Conservation (phyloP, 2,888 invertebrate genomes). For the Julus scandinavius region DNA sequence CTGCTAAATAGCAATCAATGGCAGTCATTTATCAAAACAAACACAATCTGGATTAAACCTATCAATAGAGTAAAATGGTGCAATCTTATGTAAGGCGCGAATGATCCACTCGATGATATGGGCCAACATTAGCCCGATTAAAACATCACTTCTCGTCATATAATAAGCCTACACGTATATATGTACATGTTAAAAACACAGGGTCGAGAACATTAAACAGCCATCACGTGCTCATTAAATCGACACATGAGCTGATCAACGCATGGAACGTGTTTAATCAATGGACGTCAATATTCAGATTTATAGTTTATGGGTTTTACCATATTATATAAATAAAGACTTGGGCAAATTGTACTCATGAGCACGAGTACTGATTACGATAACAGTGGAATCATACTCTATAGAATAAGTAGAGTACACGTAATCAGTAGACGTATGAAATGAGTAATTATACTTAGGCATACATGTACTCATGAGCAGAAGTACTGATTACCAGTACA, state of each 20-base stretch:
- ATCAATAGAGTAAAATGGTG: background rate
- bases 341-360: too few species aligned
- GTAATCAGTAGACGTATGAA: too few species aligned
- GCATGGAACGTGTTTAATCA: background rate
- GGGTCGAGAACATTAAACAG: background rate
- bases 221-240: background rate
- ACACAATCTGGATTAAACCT: slow-evolving; percentile 29
- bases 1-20: background rate
- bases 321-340: too few species aligned
- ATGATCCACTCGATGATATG: background rate
- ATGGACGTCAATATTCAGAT: background rate
- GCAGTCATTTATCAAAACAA: slow-evolving; percentile 24
- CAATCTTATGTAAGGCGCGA: background rate
- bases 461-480: too few species aligned
- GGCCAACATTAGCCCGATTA: background rate
- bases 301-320: too few species aligned
- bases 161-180: too few species aligned
- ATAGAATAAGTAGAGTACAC: too few species aligned
- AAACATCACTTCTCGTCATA: background rate
- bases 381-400: too few species aligned
- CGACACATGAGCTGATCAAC: background rate
- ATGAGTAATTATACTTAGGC: too few species aligned
- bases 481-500: too few species aligned
- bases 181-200: background rate
- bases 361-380: too few species aligned